A percentile compares a stretch with the other conserved stretches of the same genome.
Conservation (phyloP, 2,797 vertebrate species). For the Neomorphus geoffroyi region DNA sequence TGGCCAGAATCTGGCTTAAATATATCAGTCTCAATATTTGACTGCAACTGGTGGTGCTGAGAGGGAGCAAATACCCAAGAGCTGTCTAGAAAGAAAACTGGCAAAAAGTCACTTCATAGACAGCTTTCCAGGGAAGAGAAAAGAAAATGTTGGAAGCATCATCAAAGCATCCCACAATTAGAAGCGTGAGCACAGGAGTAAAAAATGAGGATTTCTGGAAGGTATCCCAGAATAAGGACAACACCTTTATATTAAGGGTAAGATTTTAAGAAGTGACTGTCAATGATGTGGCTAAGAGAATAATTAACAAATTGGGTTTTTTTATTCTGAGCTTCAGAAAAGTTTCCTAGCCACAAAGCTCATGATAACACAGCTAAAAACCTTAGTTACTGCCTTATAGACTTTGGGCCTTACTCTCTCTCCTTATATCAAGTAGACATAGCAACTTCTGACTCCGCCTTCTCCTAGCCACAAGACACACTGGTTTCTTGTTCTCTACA, state of each 20-base stretch:
- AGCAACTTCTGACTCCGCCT: neutral
- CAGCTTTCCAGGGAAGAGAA: neutral
- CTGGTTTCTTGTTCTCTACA: neutral
- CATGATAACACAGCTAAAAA: neutral
- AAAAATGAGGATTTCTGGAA: neutral
- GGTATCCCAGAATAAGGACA: neutral
- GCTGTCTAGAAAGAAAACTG: neutral
- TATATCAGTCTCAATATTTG: neutral
- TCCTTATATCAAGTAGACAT: neutral
- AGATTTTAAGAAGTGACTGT: neutral
- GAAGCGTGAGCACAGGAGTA: neutral
- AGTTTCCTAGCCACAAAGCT: neutral
- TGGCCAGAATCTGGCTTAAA: neutral
- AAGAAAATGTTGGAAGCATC: neutral
- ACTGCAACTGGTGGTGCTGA: neutral
- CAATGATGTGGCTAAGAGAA: neutral
- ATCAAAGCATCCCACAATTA: neutral
- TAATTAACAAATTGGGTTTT: neutral
- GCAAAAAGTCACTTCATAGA: neutral
- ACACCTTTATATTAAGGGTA: neutral
- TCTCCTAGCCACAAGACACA: neutral
- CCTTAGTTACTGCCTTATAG: neutral
- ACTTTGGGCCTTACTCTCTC: neutral
- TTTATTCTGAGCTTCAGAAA: neutral
- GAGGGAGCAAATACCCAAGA: neutral